Evolutionary conservation across 2,888 invertebrate genomes (phyloP), one percentile per base, ranked within the genome.

Genomic region (Autographa pulchrina): DNA sequence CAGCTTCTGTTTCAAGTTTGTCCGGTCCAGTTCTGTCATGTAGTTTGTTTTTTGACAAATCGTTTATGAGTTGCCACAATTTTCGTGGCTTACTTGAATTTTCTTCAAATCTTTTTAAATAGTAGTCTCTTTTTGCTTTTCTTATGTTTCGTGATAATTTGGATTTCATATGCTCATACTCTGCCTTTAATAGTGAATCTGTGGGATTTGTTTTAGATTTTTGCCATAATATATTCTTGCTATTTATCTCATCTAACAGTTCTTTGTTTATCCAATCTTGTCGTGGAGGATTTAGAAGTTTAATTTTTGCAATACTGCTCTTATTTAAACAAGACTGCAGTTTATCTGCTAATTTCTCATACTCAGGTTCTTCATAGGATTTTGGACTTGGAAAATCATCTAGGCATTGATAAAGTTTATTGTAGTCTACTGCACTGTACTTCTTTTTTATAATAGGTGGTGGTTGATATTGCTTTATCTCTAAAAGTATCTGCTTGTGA

Each of bases 51-150:
- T 48, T n/a, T 48, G 48, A 48, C 8, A 48, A 8, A 3, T n/a
- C 56, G 18, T 64, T 64, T 18, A 64, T 64, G 5, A 64, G 35
- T 25, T 64, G 56, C 56, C 64, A 64, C 64, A 64, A 41, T 64
- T 64, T 64, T 56, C 20, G 38, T 56, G 64, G 38, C 18, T 38
- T 25, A 38, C 38, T 38, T 16, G 41, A 0, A 64, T 16, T 41
- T 1, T 14, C 20, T 16, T 6, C 16, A 25, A 64, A 64, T 14
- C 38, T 18, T 5, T 64, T 54, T 18, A 14, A 20, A 5, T 66
- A 66, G n/a, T 48, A 65, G 16, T 43, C 16, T 9, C 25, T n/a
- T 59, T 65, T 31, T 25, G 43, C 32, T n/a, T 8, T 2, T 65
- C 59, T 59, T 14, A 65, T 65, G 48, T 4, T 59, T 52, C 4